phyloP scores from a whole-genome alignment of 2,888 invertebrate genomes.

The Trissolcus brochymenae region DNA sequence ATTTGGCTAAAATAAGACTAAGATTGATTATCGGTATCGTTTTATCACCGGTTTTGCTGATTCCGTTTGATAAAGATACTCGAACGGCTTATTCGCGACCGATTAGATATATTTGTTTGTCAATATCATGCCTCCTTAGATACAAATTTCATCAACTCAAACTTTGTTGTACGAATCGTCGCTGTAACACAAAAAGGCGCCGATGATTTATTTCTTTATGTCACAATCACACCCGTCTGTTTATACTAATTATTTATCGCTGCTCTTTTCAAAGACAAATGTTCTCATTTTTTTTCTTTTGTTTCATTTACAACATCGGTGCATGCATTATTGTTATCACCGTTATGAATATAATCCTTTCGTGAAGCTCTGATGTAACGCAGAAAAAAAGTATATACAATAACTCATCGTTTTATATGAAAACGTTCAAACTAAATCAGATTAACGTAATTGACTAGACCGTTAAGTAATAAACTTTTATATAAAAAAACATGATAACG shows the following conservation, averaged over 20 bases:
- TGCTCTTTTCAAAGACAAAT: constrained; percentile 17
- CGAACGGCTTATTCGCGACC: too few species aligned
- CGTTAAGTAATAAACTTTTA: too few species aligned
- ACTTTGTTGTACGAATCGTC: too few species aligned
- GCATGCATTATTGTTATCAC: constrained; percentile 18
- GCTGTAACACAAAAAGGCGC: not conserved
- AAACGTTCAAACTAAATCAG: not conserved
- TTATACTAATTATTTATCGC: constrained; percentile 34
- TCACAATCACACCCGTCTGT: constrained; percentile 22
- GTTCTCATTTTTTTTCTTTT: constrained; percentile 27
- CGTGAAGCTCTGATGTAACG: constrained; percentile 12
- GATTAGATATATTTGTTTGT: too few species aligned
- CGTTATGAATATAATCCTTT: constrained; percentile 14
- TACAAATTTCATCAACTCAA: too few species aligned
- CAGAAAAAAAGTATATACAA: not conserved
- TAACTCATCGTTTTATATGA: not conserved
- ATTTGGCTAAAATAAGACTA: too few species aligned
- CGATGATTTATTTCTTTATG: constrained; percentile 25
- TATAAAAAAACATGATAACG: too few species aligned
- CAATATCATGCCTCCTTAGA: too few species aligned
- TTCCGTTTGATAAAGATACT: too few species aligned
- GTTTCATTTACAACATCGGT: constrained; percentile 20
- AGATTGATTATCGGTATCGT: too few species aligned
- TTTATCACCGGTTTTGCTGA: too few species aligned
- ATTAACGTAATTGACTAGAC: too few species aligned